These are phyloP conservation scores for Venustaconcha ellipsiformis DNA, from an alignment of 1,140 invertebrate genomes.

Conservation along the genomic window DNA sequence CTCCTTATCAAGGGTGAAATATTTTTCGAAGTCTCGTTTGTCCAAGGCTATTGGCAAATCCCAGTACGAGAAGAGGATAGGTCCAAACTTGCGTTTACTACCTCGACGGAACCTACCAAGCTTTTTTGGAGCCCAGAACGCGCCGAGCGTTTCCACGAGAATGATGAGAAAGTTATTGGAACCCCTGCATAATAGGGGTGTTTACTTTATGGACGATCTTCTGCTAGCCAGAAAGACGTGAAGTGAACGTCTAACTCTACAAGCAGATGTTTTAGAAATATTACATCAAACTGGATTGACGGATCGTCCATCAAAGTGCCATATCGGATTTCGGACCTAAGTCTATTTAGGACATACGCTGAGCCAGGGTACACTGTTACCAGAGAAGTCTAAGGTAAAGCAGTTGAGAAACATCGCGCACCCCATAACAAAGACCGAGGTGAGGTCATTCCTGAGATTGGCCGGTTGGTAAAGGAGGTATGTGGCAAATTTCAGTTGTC, in stretches of 20 bases:
- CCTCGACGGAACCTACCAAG: conserved; percentile 13
- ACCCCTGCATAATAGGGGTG: not conserved
- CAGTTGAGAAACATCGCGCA: conserved; percentile 17
- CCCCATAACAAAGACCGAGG: conserved; percentile 26
- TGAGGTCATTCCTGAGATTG: not conserved
- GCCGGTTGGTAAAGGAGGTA: too few species aligned
- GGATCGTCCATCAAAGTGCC: conserved; percentile 25
- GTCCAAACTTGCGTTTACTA: conserved; percentile 1
- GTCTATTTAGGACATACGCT: conserved; percentile 32
- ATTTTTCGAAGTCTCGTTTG: conserved; percentile 40
- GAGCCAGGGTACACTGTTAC: conserved; percentile 4
- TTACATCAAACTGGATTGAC: conserved; percentile 27
- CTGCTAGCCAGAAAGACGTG: conserved; percentile 7
- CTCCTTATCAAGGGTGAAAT: conserved; percentile 25
- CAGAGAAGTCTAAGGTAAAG: conserved; percentile 13
- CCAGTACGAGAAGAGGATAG: conserved; percentile 52
- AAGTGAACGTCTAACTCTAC: not conserved
- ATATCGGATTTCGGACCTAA: conserved; percentile 32
- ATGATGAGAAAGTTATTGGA: not conserved
- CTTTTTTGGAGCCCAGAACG: conserved; percentile 16
- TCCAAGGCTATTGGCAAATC: conserved; percentile 64
- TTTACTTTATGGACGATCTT: conserved; percentile 23
- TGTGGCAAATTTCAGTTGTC: too few species aligned
- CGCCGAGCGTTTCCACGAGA: too few species aligned
- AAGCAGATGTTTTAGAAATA: conserved; percentile 14